These are phyloP conservation scores for Diadumene lineata DNA, from an alignment of 92 coral and sea anemone species.

Conservation along the genomic window DNA sequence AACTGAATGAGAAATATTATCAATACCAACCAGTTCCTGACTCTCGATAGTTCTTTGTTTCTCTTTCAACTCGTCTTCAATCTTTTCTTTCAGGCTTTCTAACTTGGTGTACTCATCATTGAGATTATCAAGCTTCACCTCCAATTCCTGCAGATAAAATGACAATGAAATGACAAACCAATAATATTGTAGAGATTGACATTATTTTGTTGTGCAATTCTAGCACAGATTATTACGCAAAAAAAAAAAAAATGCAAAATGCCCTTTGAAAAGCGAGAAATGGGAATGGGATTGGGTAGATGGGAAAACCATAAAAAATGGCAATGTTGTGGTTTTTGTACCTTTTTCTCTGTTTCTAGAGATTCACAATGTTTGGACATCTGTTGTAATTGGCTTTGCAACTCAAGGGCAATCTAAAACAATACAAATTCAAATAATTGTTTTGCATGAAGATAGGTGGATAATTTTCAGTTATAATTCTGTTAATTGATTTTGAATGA, in stretches of 20 bases:
- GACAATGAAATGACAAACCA: not conserved
- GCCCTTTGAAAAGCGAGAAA: too few relatives aligned
- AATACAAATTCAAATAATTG: not conserved
- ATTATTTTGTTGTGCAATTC: too few relatives aligned
- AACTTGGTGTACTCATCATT: slow-evolving; percentile 63
- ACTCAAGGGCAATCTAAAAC: slow-evolving; percentile 61
- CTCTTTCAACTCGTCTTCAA: slow-evolving; percentile 79
- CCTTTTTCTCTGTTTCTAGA: slow-evolving; percentile 56
- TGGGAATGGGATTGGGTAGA: too few relatives aligned
- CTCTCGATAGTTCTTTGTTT: slow-evolving; percentile 77
- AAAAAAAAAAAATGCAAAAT: too few relatives aligned
- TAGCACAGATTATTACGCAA: too few relatives aligned
- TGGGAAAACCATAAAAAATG: not conserved
- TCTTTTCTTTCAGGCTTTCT: slow-evolving; percentile 56
- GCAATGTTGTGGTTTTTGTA: not conserved
- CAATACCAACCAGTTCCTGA: slow-evolving; percentile 64
- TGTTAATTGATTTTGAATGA: not conserved
- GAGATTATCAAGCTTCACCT: slow-evolving; percentile 57
- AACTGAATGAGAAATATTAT: not conserved
- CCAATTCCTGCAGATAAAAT: slow-evolving; percentile 50
- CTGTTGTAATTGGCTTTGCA: slow-evolving; percentile 67
- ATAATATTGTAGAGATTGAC: too few relatives aligned
- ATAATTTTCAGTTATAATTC: not conserved
- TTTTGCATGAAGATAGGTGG: not conserved
- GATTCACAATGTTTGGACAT: slow-evolving; percentile 52